Evolutionary conservation across 2,797 vertebrate genomes (phyloP).

Genomic region (Paedocypris micromegethes): DNA sequence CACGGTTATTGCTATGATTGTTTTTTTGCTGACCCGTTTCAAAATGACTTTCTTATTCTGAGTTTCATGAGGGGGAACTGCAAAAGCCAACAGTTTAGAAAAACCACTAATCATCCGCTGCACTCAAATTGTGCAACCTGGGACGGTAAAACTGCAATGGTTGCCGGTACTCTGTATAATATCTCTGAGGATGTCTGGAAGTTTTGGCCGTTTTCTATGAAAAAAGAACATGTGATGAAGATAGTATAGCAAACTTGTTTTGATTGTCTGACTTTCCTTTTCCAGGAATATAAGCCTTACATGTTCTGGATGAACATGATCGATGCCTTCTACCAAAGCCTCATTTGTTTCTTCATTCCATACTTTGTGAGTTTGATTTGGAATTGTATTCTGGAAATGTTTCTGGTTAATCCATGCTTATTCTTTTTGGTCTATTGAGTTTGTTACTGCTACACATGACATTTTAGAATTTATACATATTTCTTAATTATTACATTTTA

Average conservation of each 20-base stretch:
- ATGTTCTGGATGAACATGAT: constrained; percentile 99
- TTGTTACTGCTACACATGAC: no score
- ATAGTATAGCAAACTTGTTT: background rate
- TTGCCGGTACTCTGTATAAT: constrained; percentile 10
- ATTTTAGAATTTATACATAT: no score
- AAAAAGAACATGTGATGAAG: background rate
- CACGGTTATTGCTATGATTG: constrained; percentile 37
- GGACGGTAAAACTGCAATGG: constrained; percentile 28
- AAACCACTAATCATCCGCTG: constrained; percentile 30
- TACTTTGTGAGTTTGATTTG: constrained; percentile 83
- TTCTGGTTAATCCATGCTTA: background rate
- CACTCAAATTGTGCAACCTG: constrained; percentile 20
- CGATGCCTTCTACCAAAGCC: constrained; percentile 95
- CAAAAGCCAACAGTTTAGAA: constrained; percentile 30
- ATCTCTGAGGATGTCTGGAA: background rate
- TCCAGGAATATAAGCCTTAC: constrained; percentile 89
- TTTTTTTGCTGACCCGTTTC: constrained; percentile 29
- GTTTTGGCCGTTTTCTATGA: background rate
- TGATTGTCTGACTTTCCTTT: constrained; percentile 21
- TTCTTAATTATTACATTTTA: no score
- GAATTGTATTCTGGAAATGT: background rate
- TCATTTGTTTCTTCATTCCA: constrained; percentile 94
- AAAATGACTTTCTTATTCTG: constrained; percentile 19
- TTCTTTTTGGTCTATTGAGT: background rate
- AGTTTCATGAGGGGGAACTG: constrained; percentile 21